phyloP scores from a whole-genome alignment of 1,140 invertebrate genomes.

The Trinorchestia longiramus region DNA sequence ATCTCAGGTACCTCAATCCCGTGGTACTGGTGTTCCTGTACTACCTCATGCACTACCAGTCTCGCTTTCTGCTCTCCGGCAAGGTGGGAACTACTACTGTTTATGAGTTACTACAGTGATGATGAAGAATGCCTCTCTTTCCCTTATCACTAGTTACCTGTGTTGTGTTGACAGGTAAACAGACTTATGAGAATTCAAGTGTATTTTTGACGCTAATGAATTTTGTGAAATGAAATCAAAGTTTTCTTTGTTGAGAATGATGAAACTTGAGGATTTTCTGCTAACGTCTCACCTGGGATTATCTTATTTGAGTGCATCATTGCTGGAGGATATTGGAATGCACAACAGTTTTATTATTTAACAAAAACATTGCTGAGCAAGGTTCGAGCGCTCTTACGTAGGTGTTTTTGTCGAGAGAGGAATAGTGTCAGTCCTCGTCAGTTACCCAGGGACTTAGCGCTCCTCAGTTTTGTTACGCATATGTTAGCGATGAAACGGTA shows the following conservation, averaged over 20 bases:
- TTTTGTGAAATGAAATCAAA: not conserved
- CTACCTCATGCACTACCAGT: conserved; percentile 44
- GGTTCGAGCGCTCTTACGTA: too few relatives aligned
- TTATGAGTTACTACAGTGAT: not conserved
- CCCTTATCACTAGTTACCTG: not conserved
- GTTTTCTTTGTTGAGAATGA: not conserved
- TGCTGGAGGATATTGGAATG: too few relatives aligned
- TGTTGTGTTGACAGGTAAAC: not conserved
- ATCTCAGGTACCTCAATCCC: not conserved
- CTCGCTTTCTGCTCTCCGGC: conserved; percentile 36
- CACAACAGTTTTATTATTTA: too few relatives aligned
- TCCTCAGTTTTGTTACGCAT: too few relatives aligned
- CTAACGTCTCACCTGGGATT: not conserved
- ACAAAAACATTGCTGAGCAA: too few relatives aligned
- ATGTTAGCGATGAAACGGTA: too few relatives aligned
- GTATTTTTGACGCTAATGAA: not conserved
- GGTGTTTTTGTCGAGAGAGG: too few relatives aligned
- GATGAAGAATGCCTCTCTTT: not conserved
- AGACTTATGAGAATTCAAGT: not conserved
- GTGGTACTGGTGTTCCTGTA: conserved; percentile 39
- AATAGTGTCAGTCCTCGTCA: too few relatives aligned
- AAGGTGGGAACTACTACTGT: conserved; percentile 11
- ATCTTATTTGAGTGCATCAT: not conserved
- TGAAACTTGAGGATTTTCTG: not conserved
- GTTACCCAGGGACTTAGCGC: too few relatives aligned